These are phyloP conservation scores for Euwallacea fornicatus DNA, from an alignment of 1,140 invertebrate species.

Conservation along the genomic window DNA sequence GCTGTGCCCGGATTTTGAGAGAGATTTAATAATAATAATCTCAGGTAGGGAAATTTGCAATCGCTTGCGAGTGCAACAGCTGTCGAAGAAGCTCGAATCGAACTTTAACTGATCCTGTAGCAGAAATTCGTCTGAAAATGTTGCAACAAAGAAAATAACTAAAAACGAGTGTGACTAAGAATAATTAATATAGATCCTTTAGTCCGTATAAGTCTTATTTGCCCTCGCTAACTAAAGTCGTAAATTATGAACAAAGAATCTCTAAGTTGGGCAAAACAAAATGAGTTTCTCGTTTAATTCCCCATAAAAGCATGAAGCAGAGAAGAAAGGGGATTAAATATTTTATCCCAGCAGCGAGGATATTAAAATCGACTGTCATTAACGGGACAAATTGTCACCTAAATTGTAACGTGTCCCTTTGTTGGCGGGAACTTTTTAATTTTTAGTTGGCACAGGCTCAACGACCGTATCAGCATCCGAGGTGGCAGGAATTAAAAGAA, in stretches of 20 bases:
- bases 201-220: slow-evolving; percentile 15
- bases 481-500: slow-evolving; percentile 25
- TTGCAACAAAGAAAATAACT: neutral
- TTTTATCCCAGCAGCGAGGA: slow-evolving; percentile 14
- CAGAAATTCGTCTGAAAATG: neutral
- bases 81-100: too few relatives aligned
- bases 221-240: slow-evolving; percentile 12
- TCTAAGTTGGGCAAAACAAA: slow-evolving; percentile 14
- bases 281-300: slow-evolving; percentile 19
- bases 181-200: slow-evolving; percentile 1
- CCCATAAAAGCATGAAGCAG: slow-evolving; percentile 18
- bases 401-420: slow-evolving; percentile 28
- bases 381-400: slow-evolving; percentile 26
- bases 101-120: too few relatives aligned
- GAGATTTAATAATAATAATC: too few relatives aligned
- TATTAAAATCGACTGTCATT: slow-evolving; percentile 32
- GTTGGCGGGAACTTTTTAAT: slow-evolving; percentile 27
- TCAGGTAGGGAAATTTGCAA: too few relatives aligned
- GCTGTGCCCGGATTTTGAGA: neutral
- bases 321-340: slow-evolving; percentile 27
- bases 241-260: slow-evolving; percentile 27
- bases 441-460: slow-evolving; percentile 28
- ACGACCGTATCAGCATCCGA: slow-evolving; percentile 19
- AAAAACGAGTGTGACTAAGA: neutral
- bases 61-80: too few relatives aligned